phyloP scores from a whole-genome alignment of 2,113 vertebrate genomes.

The Poicephalus meyeri region DNA sequence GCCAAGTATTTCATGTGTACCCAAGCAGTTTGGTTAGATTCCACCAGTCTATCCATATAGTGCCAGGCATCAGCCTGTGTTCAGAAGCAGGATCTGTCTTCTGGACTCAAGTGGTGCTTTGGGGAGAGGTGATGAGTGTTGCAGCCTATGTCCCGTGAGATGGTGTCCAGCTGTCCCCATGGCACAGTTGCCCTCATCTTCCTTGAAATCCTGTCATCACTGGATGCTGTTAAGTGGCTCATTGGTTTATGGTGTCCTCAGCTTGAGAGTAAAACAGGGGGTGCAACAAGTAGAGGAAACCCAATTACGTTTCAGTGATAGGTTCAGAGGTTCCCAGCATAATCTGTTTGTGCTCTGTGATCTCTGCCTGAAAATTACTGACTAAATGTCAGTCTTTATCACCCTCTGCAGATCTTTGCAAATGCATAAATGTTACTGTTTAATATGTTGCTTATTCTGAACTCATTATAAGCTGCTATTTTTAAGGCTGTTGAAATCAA shows the following conservation, averaged over 20 bases:
- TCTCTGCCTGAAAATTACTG: not conserved
- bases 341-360: not conserved
- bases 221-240: not conserved
- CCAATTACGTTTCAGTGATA: not conserved
- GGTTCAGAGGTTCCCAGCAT: not conserved
- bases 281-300: not conserved
- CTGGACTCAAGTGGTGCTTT: not conserved
- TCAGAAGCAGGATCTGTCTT: rapidly evolving
- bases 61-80: rapidly evolving
- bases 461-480: conserved; percentile 18
- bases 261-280: not conserved
- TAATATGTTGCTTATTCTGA: not conserved
- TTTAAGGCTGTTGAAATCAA: conserved; percentile 56
- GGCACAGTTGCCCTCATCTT: not conserved
- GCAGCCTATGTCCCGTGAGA: too few relatives aligned
- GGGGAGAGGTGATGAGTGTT: not conserved
- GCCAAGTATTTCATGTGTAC: too few relatives aligned
- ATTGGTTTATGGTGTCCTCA: not conserved
- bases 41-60: not conserved
- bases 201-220: not conserved
- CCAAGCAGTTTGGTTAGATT: not conserved
- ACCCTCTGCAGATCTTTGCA: not conserved
- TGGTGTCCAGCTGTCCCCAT: not conserved
- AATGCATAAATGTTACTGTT: not conserved
- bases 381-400: not conserved